These are phyloP conservation scores for Platyura marginata DNA, from an alignment of 1,140 invertebrate species.

Conservation along the genomic window DNA sequence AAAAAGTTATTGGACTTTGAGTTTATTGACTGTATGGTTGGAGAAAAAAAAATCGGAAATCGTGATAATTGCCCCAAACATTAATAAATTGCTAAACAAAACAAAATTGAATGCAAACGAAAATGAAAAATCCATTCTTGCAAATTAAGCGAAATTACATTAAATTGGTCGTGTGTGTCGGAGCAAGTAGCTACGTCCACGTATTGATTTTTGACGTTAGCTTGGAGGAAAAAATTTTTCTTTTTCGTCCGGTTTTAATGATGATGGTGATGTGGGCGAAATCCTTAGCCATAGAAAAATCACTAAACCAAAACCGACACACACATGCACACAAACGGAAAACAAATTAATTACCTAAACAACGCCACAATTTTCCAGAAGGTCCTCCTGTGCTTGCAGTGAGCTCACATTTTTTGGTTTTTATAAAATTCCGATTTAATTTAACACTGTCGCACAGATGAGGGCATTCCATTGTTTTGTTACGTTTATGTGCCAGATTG, in stretches of 20 bases:
- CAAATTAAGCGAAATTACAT: not conserved
- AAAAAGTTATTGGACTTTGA: not conserved
- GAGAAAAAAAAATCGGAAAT: not conserved
- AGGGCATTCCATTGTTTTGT: conserved; percentile 31
- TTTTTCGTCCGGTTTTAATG: not conserved
- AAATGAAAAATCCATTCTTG: not conserved
- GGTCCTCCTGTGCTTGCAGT: conserved; percentile 10
- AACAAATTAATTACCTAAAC: conserved; percentile 1
- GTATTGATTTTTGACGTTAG: not conserved
- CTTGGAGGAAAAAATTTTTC: no score
- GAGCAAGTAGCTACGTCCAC: not conserved
- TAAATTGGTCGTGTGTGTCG: no score
- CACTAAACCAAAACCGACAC: not conserved
- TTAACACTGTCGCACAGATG: conserved; percentile 37
- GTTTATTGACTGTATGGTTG: not conserved
- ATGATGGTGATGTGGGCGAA: not conserved
- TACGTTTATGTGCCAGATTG: not conserved
- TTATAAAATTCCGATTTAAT: conserved; percentile 29
- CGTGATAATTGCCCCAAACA: not conserved
- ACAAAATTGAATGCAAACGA: not conserved
- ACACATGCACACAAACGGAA: not conserved
- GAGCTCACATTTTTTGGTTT: conserved; percentile 20
- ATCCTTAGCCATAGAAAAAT: not conserved
- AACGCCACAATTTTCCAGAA: conserved; percentile 1
- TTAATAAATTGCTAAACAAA: not conserved